Evolutionary conservation across 2,797 vertebrate species (phyloP).

Genomic region (Babyrousa celebensis): DNA sequence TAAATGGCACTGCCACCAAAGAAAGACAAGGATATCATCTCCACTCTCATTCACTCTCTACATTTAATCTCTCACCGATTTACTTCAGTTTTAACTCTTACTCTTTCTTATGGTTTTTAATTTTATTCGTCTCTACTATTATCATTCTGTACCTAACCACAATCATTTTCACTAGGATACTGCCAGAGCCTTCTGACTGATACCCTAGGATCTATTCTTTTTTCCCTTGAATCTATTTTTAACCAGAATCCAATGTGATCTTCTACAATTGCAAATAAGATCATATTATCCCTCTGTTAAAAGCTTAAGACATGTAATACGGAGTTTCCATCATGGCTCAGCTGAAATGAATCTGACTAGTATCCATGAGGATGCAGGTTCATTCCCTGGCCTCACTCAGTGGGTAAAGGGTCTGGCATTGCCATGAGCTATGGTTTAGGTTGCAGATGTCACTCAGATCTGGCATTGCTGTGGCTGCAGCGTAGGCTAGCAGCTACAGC

Average conservation of each 20-base stretch:
- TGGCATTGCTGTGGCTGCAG: no score
- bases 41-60: background rate
- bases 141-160: background rate
- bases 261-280: conserved; percentile 5
- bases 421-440: no score
- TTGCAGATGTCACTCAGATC: no score
- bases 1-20: background rate
- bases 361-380: no score
- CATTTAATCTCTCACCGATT: background rate
- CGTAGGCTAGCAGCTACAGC: no score
- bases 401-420: no score
- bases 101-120: background rate
- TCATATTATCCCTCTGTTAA: background rate
- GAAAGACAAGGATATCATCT: background rate
- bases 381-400: no score
- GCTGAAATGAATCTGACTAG: no score
- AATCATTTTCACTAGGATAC: background rate
- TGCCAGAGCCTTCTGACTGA: background rate
- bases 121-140: background rate
- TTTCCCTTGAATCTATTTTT: background rate
- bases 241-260: background rate
- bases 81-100: conserved; percentile 16
- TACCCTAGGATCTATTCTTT: background rate
- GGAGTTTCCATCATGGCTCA: no score
- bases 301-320: background rate